Percentiles rank a stretch among this genome's conserved stretches.
These are phyloP conservation scores for Otus sunia DNA, from an alignment of 2,113 vertebrate genomes.

Conservation along the genomic window DNA sequence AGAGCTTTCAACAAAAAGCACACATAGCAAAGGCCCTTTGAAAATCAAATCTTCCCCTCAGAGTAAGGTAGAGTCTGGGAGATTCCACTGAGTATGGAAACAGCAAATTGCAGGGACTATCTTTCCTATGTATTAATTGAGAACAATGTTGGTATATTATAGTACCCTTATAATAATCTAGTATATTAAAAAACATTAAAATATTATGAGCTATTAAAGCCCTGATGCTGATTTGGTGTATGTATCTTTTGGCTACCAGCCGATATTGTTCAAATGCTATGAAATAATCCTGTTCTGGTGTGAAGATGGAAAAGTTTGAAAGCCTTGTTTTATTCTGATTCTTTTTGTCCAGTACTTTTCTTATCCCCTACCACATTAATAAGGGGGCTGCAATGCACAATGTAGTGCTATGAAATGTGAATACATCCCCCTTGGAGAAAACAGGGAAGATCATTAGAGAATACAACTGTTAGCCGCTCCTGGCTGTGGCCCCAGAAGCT, in stretches of 20 bases:
- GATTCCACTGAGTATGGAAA: neutral
- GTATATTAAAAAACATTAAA: conserved; percentile 2
- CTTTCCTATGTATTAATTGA: neutral
- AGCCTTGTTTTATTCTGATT: neutral
- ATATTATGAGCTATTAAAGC: neutral
- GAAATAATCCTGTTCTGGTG: neutral
- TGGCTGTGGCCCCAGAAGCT: neutral
- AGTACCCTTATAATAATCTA: neutral
- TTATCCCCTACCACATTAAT: neutral
- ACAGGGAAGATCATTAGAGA: neutral
- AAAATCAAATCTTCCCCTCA: neutral
- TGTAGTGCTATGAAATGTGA: neutral
- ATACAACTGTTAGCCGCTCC: neutral
- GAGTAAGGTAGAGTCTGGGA: neutral
- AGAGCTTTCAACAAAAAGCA: neutral
- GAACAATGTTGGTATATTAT: neutral
- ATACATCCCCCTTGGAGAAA: neutral
- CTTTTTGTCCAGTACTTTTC: neutral
- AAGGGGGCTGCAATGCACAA: neutral
- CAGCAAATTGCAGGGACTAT: neutral
- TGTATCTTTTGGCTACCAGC: neutral
- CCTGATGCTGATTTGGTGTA: neutral
- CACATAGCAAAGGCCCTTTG: neutral
- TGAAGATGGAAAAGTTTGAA: neutral
- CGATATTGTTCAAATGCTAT: neutral